phyloP scores from a whole-genome alignment of 2,797 vertebrate species.

The Chiloscyllium punctatum region DNA sequence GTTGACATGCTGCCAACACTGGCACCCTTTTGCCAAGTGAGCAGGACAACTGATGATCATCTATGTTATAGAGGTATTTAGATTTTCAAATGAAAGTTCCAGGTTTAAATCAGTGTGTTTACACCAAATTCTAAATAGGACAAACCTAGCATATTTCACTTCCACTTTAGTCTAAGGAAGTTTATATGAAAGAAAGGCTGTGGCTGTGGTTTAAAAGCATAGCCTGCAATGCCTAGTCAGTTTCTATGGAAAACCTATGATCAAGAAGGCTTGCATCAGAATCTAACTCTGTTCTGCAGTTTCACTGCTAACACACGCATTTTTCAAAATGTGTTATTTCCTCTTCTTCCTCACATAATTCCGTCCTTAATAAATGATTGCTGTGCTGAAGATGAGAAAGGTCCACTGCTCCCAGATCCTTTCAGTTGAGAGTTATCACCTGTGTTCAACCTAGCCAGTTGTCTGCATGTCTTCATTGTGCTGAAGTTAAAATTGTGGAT shows the following conservation, averaged over 20 bases:
- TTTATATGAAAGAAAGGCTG: constrained; percentile 8
- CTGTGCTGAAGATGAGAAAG: not conserved
- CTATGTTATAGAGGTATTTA: not conserved
- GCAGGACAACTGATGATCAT: constrained; percentile 32
- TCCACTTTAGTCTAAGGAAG: constrained; percentile 33
- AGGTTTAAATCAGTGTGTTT: not conserved
- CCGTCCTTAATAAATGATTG: not conserved
- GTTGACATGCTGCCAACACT: constrained; percentile 46
- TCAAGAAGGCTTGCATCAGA: not conserved
- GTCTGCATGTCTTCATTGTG: not conserved
- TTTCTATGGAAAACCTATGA: not conserved
- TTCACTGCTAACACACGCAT: not conserved
- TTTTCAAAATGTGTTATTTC: not conserved
- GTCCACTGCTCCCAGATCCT: not conserved
- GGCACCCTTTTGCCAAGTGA: constrained; percentile 40
- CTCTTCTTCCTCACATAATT: not conserved
- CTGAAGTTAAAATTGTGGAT: not conserved
- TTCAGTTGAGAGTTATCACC: not conserved
- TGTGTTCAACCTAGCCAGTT: not conserved
- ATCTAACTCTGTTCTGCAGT: not conserved
- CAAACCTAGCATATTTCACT: constrained; percentile 34
- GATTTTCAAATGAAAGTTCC: not conserved
- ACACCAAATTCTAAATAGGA: not conserved
- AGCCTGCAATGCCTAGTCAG: not conserved
- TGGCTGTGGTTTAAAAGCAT: not conserved